These are phyloP conservation scores for Pardosa pseudoannulata DNA, from an alignment of 2,888 invertebrate genomes.

Conservation along the genomic window DNA sequence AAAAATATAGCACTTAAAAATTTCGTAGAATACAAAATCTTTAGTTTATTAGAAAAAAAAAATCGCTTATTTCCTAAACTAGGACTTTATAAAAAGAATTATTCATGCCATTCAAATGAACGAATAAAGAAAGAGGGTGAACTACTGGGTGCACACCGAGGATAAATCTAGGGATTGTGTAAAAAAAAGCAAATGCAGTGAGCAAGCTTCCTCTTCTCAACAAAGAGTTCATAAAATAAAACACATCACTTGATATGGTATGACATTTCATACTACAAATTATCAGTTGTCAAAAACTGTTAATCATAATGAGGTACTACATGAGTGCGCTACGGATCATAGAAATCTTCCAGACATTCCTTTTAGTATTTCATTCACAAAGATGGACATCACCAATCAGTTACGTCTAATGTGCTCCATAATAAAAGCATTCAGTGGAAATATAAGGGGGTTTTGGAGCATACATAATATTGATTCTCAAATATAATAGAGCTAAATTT, in stretches of 20 bases:
- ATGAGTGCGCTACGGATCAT: neutral
- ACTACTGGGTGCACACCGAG: neutral
- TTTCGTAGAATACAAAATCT: too few relatives aligned
- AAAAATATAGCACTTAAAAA: too few relatives aligned
- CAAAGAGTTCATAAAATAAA: neutral
- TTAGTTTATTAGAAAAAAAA: too few relatives aligned
- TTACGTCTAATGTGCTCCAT: neutral
- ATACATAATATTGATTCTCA: neutral
- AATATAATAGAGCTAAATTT: too few relatives aligned
- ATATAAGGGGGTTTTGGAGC: neutral
- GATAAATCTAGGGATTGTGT: constrained; percentile 18
- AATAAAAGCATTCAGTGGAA: neutral
- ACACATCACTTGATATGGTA: neutral
- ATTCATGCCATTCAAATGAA: neutral
- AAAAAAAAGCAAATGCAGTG: constrained; percentile 46
- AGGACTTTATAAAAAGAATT: neutral
- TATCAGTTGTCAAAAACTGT: constrained; percentile 8
- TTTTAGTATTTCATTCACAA: neutral
- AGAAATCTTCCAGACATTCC: neutral
- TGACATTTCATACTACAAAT: constrained; percentile 9
- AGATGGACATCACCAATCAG: neutral
- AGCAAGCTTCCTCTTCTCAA: constrained; percentile 59
- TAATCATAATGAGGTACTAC: neutral
- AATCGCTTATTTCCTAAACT: too few relatives aligned
- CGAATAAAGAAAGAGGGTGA: neutral